phyloP scores from a whole-genome alignment of 2,113 vertebrate genomes.

The Melanocharis versteri region DNA sequence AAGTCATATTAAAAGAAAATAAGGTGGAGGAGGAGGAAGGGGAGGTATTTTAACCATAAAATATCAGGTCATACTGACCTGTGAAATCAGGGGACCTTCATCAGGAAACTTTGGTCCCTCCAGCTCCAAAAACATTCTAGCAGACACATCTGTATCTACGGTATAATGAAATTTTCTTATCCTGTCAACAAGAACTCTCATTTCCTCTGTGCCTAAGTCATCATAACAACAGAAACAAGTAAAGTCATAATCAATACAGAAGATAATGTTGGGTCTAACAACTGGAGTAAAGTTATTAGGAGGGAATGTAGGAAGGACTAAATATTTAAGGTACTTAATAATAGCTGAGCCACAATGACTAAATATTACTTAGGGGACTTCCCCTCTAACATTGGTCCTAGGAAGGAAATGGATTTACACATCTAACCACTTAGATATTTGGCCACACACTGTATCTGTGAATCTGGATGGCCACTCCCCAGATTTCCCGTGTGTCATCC shows the following conservation, averaged over 20 bases:
- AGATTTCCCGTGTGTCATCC: not conserved
- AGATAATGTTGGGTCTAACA: not conserved
- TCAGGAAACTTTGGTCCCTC: not conserved
- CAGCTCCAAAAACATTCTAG: not conserved
- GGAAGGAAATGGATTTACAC: constrained; percentile 17
- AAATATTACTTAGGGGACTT: not conserved
- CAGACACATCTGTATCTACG: not conserved
- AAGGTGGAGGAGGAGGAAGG: not conserved
- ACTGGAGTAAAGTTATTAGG: not conserved
- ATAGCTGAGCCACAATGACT: not conserved
- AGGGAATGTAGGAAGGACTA: not conserved
- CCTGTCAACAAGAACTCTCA: not conserved
- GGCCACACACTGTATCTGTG: not conserved
- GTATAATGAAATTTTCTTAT: not conserved
- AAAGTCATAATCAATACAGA: not conserved
- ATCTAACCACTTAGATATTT: not conserved
- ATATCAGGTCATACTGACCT: not conserved
- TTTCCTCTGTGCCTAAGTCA: not conserved
- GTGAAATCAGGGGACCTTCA: not conserved
- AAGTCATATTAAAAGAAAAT: not conserved
- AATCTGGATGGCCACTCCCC: not conserved
- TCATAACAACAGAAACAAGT: not conserved
- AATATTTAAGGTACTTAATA: not conserved
- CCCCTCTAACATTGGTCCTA: not conserved
- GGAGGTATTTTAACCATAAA: not conserved